Conservation (phyloP, 1,140 invertebrate genomes). For the Agrilus planipennis region DNA sequence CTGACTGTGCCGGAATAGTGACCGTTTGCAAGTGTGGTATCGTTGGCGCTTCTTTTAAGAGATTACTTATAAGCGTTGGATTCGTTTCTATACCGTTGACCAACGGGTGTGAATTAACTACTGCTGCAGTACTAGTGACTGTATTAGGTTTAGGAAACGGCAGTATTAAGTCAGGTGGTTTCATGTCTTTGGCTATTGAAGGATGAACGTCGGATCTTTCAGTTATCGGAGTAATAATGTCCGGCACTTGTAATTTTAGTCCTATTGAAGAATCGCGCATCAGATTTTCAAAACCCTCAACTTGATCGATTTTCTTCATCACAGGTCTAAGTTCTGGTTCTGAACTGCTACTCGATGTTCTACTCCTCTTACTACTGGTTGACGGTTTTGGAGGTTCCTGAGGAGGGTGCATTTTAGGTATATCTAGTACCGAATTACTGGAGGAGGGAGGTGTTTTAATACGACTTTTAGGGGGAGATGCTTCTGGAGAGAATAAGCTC, state of each 20-base stretch:
- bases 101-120: slow-evolving; percentile 11
- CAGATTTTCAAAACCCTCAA: slow-evolving; percentile 34
- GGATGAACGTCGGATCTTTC: slow-evolving; percentile 5
- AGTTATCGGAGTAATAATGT: slow-evolving; percentile 19
- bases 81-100: slow-evolving; percentile 32
- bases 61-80: slow-evolving; percentile 28
- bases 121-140: slow-evolving; percentile 3
- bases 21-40: slow-evolving; percentile 19
- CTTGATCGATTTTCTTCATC: slow-evolving; percentile 33
- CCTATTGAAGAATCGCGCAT: slow-evolving; percentile 28
- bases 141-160: too few species aligned
- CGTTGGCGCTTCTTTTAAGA: slow-evolving; percentile 27
- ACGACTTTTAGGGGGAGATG: slow-evolving; percentile 23
- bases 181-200: slow-evolving; percentile 29
- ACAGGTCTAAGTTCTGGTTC: slow-evolving; percentile 33
- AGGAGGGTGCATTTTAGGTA: slow-evolving; percentile 11
- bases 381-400: slow-evolving; percentile 20
- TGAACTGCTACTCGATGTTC: slow-evolving; percentile 27
- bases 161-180: slow-evolving; percentile 30
- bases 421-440: slow-evolving; percentile 25
- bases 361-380: slow-evolving; percentile 10
- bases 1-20: not conserved
- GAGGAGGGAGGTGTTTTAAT: slow-evolving; percentile 25
- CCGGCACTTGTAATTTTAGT: slow-evolving; percentile 23
- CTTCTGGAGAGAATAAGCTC: slow-evolving; percentile 42